Base-by-base conservation (phyloP, 2,888 invertebrate genomes). In the Netelia virgata region DNA sequence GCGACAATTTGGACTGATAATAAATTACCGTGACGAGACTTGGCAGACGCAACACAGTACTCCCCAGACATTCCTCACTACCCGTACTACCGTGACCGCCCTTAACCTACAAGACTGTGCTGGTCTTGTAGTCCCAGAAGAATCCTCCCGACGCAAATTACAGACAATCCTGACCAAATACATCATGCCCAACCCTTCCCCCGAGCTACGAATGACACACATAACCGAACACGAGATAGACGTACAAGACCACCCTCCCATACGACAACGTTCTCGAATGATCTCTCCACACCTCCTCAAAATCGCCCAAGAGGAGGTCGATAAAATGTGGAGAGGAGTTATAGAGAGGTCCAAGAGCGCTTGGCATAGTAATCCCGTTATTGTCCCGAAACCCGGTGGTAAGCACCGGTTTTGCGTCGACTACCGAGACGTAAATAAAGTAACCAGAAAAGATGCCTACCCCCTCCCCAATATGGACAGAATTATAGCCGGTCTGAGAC, bases 401-500 rank as follows among this genome's bases (percentile, higher is more conserved):
- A 28, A 28, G 28, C 5, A 28, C 28, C 28, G 28, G 0, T 28
- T 28, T 5, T 28, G 28, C 5, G 5, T 28, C 28, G 28, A 28
- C 5, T 28, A 28, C 28, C 3, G 28, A 5, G 28, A 28, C 28
- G 28, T 28, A 0, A 28, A 28, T 5, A 28, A 28, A 3, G 28
- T 28, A 0, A 28, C 28, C 28, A 28, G 5, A 5, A 28, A 28
- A 28, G 28, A 28, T n/a, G 53, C 14, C 1, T 11, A 53, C 14
- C 53, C 53, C 53, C 53, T 53, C 53, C 53, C 53, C 16, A 53
- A 53, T n/a, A 53, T 53, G 53, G 53, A 53, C 53, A n/a, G 53
- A 1, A 53, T 53, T 1, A 0, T 53, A 1, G 53, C 14, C n/a
- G 53, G 53, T 1, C 6, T 53, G 53, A 53, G 88, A 87, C 14